Evolutionary conservation across 1,140 invertebrate genomes (phyloP).

Genomic region (Acyrthosiphon pisum): DNA sequence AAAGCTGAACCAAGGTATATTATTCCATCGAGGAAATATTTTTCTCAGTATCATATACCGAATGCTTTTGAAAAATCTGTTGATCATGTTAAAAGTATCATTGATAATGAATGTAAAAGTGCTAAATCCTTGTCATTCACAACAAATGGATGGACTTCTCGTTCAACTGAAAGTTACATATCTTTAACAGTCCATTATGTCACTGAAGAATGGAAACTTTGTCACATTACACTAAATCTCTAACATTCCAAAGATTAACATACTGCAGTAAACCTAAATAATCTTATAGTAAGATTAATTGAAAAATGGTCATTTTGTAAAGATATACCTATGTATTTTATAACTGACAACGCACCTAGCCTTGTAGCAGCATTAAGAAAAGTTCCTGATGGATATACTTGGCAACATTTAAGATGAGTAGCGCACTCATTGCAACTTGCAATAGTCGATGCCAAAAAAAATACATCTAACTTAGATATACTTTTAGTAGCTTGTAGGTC

Average conservation of each 20-base stretch:
- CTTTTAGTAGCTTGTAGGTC: not conserved
- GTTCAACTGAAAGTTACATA: not conserved
- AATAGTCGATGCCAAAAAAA: conserved; percentile 8
- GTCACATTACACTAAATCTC: not conserved
- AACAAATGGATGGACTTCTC: not conserved
- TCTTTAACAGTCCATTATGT: not conserved
- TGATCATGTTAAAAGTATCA: not conserved
- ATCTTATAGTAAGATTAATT: not conserved
- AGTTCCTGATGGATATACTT: not conserved
- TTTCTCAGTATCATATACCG: not conserved
- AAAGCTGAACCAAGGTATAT: not conserved
- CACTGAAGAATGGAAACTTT: not conserved
- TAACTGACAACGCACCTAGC: not conserved
- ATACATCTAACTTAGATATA: not conserved
- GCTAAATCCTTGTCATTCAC: not conserved
- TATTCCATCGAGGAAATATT: not conserved
- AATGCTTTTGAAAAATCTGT: not conserved
- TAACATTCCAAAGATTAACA: not conserved
- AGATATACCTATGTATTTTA: not conserved
- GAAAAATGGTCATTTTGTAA: conserved; percentile 12
- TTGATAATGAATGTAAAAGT: not conserved
- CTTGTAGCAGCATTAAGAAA: not conserved
- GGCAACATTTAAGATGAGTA: not conserved
- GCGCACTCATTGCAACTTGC: not conserved
- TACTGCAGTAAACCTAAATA: not conserved